phyloP scores from a whole-genome alignment of 2,113 vertebrate genomes.

The Rutilus rutilus region DNA sequence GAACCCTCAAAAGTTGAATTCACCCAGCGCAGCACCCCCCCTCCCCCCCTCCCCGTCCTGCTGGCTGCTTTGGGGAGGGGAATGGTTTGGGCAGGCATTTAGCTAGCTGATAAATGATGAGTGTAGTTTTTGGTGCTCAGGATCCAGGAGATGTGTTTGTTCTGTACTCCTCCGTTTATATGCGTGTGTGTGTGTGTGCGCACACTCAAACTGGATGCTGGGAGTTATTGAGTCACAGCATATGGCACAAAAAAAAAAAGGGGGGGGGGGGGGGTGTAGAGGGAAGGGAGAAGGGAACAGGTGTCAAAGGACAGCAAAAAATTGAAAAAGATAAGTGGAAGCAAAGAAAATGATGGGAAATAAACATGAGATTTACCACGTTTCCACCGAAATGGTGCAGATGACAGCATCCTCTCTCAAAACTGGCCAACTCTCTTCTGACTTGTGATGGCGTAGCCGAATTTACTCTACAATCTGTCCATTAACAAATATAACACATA shows the following conservation, averaged over 20 bases:
- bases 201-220: slow-evolving; percentile 76
- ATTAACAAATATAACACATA: background rate
- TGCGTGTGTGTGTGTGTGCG: background rate
- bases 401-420: background rate
- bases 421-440: background rate
- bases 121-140: slow-evolving; percentile 82
- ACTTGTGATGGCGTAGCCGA: background rate
- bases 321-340: slow-evolving; percentile 10
- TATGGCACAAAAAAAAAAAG: slow-evolving; percentile 61
- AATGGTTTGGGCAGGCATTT: slow-evolving; percentile 91
- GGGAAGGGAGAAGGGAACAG: slow-evolving; percentile 48
- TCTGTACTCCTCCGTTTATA: slow-evolving; percentile 80
- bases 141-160: slow-evolving; percentile 92
- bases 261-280: background rate
- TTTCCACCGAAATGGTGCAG: background rate
- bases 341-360: slow-evolving; percentile 1
- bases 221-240: slow-evolving; percentile 88
- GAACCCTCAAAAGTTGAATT: slow-evolving; percentile 99
- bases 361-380: background rate
- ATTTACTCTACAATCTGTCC: background rate
- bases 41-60: slow-evolving; percentile 26
- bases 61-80: slow-evolving; percentile 74
- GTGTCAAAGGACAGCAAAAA: background rate
- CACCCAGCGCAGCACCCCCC: slow-evolving; percentile 79
- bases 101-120: slow-evolving; percentile 95